Conservation (phyloP, 2,113 vertebrate genomes). For the Scalopus aquaticus region DNA sequence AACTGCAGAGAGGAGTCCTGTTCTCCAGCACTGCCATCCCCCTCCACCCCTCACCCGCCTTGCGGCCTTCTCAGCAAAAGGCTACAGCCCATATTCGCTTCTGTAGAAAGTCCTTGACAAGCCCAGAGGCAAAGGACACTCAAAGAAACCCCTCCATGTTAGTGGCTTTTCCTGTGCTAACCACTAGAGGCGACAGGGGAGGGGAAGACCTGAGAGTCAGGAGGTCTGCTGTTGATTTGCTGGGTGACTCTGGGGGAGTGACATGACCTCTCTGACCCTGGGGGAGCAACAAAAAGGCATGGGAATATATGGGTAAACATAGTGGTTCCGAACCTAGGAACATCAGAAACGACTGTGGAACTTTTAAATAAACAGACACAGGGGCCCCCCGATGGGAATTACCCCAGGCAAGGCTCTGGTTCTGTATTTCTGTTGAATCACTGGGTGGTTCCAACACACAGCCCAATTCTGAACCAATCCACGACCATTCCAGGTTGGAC, state of each 20-base stretch:
- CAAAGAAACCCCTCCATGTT: not conserved
- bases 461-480: not conserved
- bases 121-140: not conserved
- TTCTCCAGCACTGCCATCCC: not conserved
- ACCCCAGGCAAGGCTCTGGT: not conserved
- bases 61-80: constrained; percentile 2
- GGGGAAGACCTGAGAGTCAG: not conserved
- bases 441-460: not conserved
- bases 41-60: not conserved
- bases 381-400: not conserved
- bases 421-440: not conserved
- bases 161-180: not conserved
- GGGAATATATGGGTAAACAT: not conserved
- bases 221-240: not conserved
- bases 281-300: no score
- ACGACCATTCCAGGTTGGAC: not conserved
- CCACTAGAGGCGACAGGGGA: not conserved
- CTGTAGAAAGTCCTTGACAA: constrained; percentile 39
- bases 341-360: not conserved
- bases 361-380: not conserved
- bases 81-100: not conserved
- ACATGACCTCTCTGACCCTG: not conserved
- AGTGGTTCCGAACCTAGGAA: not conserved
- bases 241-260: not conserved
- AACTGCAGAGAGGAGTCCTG: not conserved